Base-by-base conservation (phyloP, 2,888 invertebrate species). In the Cantharis flavilabris region DNA sequence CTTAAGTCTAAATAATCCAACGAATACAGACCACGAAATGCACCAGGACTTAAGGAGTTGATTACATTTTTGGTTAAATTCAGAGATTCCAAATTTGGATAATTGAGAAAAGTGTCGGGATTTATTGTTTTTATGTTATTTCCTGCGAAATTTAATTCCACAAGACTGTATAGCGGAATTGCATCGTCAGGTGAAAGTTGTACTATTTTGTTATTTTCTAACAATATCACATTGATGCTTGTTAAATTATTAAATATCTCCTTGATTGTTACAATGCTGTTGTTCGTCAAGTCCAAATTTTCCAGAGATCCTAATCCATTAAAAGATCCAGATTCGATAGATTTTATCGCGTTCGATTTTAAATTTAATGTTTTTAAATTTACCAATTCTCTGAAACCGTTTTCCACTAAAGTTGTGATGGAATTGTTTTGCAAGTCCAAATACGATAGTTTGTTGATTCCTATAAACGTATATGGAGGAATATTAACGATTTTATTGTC, bases 391-490 rank as follows among this genome's bases (percentile, higher is more conserved):
- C 82, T 76, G 78, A 88, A 88, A 7, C 86, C 87, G 62, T 85
- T 83, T 9, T 84, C 83, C 0, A 83, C 80, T n/a, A 88, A 78
- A 23, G 82, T 81, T 10, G 77, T 80, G n/a, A 88, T 84, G 3
- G 83, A 77, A 79, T 88, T 88, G 71, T 86, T 81, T 7, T 83
- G 79, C 70, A 88, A 72, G 78, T 87, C 81, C 14, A 88, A 80
- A n/a, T 70, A 78, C 26, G 81, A 79, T n/a, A 88, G 82, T 76
- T 88, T 88, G 76, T 86, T 87, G 9, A 87, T 85, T 3, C 87
- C 88, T 13, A 76, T 82, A 76, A 88, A 88, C 1, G 87, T 87
- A 13, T 84, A 85, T 0, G 87, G 84, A 67, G 82, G 82, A 16
- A 88, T 84, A 3, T 82, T 83, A 77, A 79, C 81, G 28, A 88